Evolutionary conservation across 2,113 vertebrate genomes (phyloP).

Genomic region (Tamias sibiricus): DNA sequence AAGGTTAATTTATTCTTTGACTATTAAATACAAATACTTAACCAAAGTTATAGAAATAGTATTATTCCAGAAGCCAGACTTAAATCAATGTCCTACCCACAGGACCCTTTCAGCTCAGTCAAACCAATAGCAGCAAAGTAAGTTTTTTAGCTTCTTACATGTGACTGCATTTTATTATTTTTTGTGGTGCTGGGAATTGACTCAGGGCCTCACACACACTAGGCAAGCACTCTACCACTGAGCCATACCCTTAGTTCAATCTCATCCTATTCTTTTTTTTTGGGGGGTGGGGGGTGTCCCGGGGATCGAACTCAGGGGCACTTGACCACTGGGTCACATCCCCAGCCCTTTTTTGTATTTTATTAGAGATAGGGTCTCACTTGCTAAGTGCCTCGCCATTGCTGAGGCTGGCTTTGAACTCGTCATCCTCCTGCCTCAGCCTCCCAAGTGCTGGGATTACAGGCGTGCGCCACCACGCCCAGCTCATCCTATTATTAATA

Average conservation of each 20-base stretch:
- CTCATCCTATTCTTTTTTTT: too few species aligned
- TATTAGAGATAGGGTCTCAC: too few species aligned
- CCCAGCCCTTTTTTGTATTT: too few species aligned
- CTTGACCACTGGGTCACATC: too few species aligned
- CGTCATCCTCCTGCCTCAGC: too few species aligned
- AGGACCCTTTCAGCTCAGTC: slow-evolving; percentile 20
- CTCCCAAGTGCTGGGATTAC: too few species aligned
- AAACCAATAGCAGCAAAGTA: background rate
- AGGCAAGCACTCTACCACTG: background rate
- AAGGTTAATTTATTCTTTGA: slow-evolving; percentile 46
- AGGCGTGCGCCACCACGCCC: too few species aligned
- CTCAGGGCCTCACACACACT: background rate
- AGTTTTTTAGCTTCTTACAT: slow-evolving; percentile 19
- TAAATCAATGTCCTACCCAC: background rate
- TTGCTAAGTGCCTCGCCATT: too few species aligned
- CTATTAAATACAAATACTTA: slow-evolving; percentile 31
- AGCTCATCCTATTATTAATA: background rate
- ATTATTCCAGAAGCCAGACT: background rate
- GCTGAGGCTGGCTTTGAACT: too few species aligned
- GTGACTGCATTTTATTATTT: background rate
- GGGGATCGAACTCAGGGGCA: too few species aligned
- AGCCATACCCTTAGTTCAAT: background rate
- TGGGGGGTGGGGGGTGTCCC: too few species aligned
- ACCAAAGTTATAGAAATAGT: slow-evolving; percentile 26
- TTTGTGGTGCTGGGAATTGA: background rate